Evolutionary conservation across 2,888 invertebrate genomes (phyloP).

Genomic region (Drosophila mercatorum): DNA sequence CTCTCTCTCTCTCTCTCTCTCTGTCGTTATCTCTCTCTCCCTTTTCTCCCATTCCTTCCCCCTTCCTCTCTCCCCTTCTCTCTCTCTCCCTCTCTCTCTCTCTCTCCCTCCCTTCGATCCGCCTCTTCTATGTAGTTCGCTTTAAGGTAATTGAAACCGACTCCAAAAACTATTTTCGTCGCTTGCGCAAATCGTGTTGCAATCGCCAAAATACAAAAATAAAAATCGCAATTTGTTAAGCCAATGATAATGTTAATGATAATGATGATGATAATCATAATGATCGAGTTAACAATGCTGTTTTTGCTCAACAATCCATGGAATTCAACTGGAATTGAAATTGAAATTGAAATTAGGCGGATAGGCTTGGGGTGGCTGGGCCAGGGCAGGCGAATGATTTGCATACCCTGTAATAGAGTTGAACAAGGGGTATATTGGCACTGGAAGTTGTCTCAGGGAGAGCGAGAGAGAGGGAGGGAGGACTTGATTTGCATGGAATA

Average conservation of each 20-base stretch:
- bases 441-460: not conserved
- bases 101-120: not conserved
- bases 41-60: not conserved
- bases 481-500: not conserved
- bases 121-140: no score
- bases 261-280: conserved; percentile 24
- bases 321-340: conserved; percentile 26
- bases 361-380: conserved; percentile 6
- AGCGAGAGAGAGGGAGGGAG: no score
- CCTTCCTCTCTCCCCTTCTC: not conserved
- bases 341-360: conserved; percentile 7
- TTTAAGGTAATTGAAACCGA: conserved; percentile 1
- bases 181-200: conserved; percentile 57
- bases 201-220: conserved; percentile 31
- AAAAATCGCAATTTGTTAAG: conserved; percentile 5
- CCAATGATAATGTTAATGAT: conserved; percentile 24
- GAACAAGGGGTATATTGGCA: not conserved
- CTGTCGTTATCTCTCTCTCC: no score
- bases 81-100: not conserved
- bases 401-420: not conserved
- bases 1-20: not conserved
- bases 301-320: conserved; percentile 63
- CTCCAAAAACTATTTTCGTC: conserved; percentile 27
- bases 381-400: conserved; percentile 8
- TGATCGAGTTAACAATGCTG: conserved; percentile 10